phyloP scores from a whole-genome alignment of 2,797 vertebrate species.

The Myotis planiceps region DNA sequence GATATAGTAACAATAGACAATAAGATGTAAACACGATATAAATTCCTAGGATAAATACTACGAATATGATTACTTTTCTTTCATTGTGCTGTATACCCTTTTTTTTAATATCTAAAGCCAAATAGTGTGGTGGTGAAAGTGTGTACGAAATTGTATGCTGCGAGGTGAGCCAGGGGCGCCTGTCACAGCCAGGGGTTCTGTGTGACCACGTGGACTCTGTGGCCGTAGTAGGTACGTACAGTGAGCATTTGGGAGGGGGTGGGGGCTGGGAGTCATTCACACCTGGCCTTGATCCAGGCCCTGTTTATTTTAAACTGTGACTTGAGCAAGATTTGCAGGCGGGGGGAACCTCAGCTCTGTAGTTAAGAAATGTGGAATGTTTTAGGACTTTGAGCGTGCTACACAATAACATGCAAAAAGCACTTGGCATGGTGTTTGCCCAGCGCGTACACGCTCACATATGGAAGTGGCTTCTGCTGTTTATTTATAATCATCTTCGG shows the following conservation, averaged over 20 bases:
- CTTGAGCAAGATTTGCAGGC: not conserved
- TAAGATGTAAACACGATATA: not conserved
- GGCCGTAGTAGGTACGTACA: not conserved
- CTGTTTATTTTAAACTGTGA: not conserved
- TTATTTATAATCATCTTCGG: not conserved
- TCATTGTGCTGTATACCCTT: not conserved
- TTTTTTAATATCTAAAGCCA: not conserved
- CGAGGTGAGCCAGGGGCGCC: not conserved
- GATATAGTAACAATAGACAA: not conserved
- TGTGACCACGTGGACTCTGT: not conserved
- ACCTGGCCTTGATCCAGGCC: not conserved
- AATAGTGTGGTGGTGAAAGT: not conserved
- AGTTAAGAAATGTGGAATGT: not conserved
- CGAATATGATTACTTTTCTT: not conserved
- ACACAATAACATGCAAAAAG: not conserved
- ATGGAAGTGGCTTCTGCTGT: not conserved
- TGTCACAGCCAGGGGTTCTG: not conserved
- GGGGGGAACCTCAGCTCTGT: not conserved
- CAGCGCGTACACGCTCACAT: fast-evolving
- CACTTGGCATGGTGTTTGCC: fast-evolving
- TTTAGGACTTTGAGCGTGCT: not conserved
- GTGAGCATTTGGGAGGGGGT: not conserved
- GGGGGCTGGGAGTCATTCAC: not conserved
- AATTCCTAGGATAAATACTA: not conserved
- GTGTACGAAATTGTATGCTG: too few relatives aligned